phyloP scores from a whole-genome alignment of 2,888 invertebrate genomes.

The Branchipolynoe longqiensis region DNA sequence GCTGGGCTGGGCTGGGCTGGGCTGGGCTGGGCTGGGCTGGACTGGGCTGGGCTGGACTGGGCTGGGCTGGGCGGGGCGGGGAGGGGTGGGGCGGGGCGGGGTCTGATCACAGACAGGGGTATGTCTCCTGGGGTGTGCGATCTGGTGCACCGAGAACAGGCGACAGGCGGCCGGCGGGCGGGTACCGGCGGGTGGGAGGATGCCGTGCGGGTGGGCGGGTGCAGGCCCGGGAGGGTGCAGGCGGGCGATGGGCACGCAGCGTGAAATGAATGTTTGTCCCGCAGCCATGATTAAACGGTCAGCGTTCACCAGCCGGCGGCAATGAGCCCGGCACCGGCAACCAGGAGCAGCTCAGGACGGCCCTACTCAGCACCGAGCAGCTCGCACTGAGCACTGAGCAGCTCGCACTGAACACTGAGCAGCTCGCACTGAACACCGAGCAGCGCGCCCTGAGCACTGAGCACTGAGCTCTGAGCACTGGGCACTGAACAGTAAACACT shows the following conservation, averaged over 20 bases:
- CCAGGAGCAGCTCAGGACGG: background rate
- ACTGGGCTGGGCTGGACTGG: too few relatives aligned
- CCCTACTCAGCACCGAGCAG: background rate
- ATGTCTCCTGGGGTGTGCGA: too few relatives aligned
- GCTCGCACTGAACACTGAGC: background rate
- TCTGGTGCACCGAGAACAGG: too few relatives aligned
- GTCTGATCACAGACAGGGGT: too few relatives aligned
- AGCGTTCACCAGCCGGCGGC: background rate
- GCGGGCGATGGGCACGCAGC: background rate
- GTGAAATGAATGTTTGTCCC: constrained; percentile 46
- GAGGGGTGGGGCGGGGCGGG: too few relatives aligned
- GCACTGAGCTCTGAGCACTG: too few relatives aligned
- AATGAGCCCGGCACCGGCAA: background rate
- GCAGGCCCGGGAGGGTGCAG: background rate
- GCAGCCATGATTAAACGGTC: constrained; percentile 48
- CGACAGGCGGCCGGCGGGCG: too few relatives aligned
- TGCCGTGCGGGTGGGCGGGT: background rate
- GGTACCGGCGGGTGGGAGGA: background rate
- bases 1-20: too few relatives aligned
- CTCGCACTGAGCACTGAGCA: background rate
- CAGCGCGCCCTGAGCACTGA: too few relatives aligned
- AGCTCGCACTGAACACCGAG: background rate
- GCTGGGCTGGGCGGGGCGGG: too few relatives aligned
- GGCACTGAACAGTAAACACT: too few relatives aligned
- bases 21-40: too few relatives aligned